phyloP scores from a whole-genome alignment of 2,797 vertebrate genomes.

The Pseudopleuronectes americanus region DNA sequence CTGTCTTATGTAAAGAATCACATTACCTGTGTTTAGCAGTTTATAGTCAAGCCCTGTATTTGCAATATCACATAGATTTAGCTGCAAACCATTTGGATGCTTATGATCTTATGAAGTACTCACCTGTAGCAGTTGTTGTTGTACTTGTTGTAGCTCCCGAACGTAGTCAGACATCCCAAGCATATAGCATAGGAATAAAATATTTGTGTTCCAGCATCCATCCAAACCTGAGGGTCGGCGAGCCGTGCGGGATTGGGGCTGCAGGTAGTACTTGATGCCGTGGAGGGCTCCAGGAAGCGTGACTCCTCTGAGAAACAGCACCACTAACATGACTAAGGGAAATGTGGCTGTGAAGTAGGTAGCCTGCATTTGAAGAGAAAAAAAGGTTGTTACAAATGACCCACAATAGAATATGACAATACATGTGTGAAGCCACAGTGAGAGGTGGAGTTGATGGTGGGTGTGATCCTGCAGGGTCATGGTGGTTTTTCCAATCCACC shows the following conservation, averaged over 20 bases:
- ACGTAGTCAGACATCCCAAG: conserved; percentile 76
- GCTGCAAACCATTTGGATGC: background rate
- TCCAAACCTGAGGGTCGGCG: conserved; percentile 89
- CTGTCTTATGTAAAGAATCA: background rate
- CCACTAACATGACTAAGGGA: conserved; percentile 89
- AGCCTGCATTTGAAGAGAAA: conserved; percentile 59
- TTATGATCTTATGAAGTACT: conserved; percentile 1
- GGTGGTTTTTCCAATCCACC: background rate
- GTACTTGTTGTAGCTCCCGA: conserved; percentile 84
- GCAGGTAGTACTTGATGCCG: conserved; percentile 92
- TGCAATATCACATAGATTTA: too few relatives aligned
- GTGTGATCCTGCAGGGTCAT: background rate
- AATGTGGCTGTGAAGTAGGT: conserved; percentile 94
- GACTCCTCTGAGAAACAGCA: conserved; percentile 89
- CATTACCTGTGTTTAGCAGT: too few relatives aligned
- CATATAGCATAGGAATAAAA: conserved; percentile 83
- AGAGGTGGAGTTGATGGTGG: background rate
- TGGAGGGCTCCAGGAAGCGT: conserved; percentile 89
- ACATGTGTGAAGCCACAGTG: too few relatives aligned
- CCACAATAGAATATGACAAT: background rate
- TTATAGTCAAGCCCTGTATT: too few relatives aligned
- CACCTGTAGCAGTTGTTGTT: conserved; percentile 84
- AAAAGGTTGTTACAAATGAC: background rate
- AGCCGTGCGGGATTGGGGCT: conserved; percentile 88
- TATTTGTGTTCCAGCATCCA: conserved; percentile 83